Evolutionary conservation across 2,888 invertebrate species (phyloP), one percentile per base, ranked within the genome.

Genomic region (Amiota mariae): DNA sequence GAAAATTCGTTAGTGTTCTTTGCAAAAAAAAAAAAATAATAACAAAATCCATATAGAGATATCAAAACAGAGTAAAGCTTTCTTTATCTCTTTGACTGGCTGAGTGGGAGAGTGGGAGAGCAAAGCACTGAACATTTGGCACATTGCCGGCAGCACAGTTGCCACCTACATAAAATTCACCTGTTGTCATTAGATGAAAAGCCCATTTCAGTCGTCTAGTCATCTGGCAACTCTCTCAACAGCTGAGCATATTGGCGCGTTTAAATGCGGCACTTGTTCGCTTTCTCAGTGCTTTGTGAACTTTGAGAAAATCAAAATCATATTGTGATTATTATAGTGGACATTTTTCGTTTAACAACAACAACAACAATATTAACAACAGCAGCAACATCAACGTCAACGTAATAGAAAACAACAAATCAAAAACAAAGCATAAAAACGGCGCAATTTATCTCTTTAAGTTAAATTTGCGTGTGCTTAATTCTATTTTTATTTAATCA

Each of bases 211-310:
- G 2, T 10, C 48, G 24, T 68, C 67, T 54, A 10, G 2, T 10
- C 48, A 13, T 68, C 67, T 54, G 67, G 67, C 67, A 49, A 54
- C 67, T 11, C 11, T 51, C 11, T 46, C 15, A 36, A 47, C 78
- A 78, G 78, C 78, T 73, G 77, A 75, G 75, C 18, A 47, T 54
- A 57, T 68, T 68, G 71, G 68, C 48, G 67, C 18, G 64, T 54
- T 68, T 56, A 12, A 15, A 64, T 24, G 75, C 51, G 9, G 15
- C 66, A 59, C 59, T 36, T 48, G 51, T 24, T 59, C 11, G 20
- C 54, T 51, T 59, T 76, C 76, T 84, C 85, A 83, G 83, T 83
- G 75, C 78, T 79, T 75, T 84, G 71, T 78, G 83, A 85, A 84
- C 79, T 74, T 72, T 75, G 77, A 66, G n/a, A 54, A 68, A 51